Evolutionary conservation across 2,113 vertebrate genomes (phyloP).

Genomic region (Eira barbara): DNA sequence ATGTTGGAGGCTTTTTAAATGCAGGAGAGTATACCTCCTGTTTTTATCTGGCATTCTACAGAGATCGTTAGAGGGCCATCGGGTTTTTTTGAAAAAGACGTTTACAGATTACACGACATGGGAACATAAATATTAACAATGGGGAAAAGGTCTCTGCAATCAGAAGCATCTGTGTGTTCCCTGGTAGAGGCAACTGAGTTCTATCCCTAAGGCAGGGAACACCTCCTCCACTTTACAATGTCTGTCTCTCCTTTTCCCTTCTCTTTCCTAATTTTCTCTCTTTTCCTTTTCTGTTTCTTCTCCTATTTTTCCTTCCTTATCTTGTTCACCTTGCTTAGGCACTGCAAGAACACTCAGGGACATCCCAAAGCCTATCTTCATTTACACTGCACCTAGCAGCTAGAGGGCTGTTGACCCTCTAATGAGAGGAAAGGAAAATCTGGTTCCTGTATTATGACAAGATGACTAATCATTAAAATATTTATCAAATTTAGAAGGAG

Average conservation of each 20-base stretch:
- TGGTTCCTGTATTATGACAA: not conserved
- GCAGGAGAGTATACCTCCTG: not conserved
- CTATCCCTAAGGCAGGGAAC: not conserved
- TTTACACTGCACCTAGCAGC: too few species aligned
- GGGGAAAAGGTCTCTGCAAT: not conserved
- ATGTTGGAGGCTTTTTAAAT: not conserved
- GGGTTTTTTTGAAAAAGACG: not conserved
- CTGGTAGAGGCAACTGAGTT: not conserved
- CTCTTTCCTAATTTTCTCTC: not conserved
- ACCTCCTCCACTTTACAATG: too few species aligned
- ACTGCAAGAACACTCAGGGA: not conserved
- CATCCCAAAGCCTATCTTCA: not conserved
- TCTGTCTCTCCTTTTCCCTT: not conserved
- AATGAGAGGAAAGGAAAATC: not conserved
- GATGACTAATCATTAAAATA: not conserved
- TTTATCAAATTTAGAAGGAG: not conserved
- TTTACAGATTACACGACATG: not conserved
- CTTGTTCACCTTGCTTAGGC: not conserved
- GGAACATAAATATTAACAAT: not conserved
- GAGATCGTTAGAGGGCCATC: not conserved
- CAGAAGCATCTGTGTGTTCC: not conserved
- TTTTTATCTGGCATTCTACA: not conserved
- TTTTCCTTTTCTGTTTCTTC: not conserved
- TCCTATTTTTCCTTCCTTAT: not conserved
- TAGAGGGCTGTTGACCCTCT: not conserved